Base-by-base conservation (phyloP, 2,888 invertebrate species). In the Tiliacea citrago region DNA sequence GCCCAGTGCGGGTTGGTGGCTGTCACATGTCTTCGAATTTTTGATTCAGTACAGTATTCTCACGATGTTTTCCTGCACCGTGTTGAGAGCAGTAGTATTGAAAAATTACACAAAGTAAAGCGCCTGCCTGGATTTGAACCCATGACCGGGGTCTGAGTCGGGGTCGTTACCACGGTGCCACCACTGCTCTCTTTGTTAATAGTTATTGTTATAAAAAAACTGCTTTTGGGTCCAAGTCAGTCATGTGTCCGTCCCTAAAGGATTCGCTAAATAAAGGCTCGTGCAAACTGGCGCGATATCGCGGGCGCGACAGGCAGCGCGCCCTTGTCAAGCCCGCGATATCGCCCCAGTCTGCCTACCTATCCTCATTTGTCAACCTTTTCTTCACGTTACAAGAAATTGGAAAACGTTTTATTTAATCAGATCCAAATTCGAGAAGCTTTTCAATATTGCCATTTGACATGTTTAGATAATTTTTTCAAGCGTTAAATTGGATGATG, bases 321-420 rank as follows among this genome's bases (percentile, higher is more conserved):
- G 29, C 29, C 29, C 29, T 29, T 29, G 29, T 29, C 29, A 2
- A 1, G 29, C 29, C 29, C 29, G 29, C 29, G 29, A 29, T 3
- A 29, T 29, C 29, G 29, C 2, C 3, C 29, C 3, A 29, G 29
- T 29, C 29, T 29, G 29, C 29, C 1, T 24, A 58, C 29, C 35
- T 47, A 24, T 49, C 42, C 47, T 58, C 18, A 51, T 69, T 66
- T 66, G 45, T 67, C 61, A 81, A 75, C 55, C 51, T 55, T 69
- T 49, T 47, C 6, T 24, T 29, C 9, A 10, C 47, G n/a, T 35
- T 24, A 18, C 51, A 71, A 53, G 35, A 58, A 76, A 71, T 29
- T 24, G 21, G 12, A 45, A 62, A 83, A 68, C 29, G 55, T 51
- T 77, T 39, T 75, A 45, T 65, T 65, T 68, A 65, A 49, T 45